Evolutionary conservation across 2,888 invertebrate species (phyloP), one percentile per base, ranked within the genome.

Genomic region (Acronicta aceris): DNA sequence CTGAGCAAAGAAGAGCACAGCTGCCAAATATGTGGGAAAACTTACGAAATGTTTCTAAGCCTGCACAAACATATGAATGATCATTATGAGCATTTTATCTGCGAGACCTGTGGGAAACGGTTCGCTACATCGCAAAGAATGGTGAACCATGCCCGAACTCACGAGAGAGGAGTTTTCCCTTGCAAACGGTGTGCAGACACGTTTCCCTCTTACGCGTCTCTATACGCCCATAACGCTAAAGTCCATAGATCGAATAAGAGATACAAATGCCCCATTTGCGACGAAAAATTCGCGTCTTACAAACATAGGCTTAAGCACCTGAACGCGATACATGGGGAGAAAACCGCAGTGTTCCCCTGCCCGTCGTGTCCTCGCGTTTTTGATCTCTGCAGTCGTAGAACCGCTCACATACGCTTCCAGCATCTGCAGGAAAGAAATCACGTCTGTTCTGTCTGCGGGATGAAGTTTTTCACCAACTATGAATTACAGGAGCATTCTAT

Each of bases 381-480:
- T 55, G 93, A 93, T 45, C 74, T 93, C 2, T 93, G 93, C 76
- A 94, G 94, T 58, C 81, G 89, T 0, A 78, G 94, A 8, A 94
- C 93, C 0, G 89, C 92, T 0, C 95, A 95, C 58, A 89, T 94
- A 16, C 82, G 89, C 5, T 91, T 89, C 41, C 92, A 88, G 77
- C 95, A 91, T 74, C 81, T 89, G 53, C 95, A 89, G 79, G 95
- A 90, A 74, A 86, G 89, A 60, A 95, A 92, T 40, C 95, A 95
- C 62, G 83, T 94, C 0, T 95, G 95, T 70, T 81, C 90, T 0
- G 87, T 92, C 2, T 95, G 95, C 48, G 91, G 93, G 0, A 95
- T 94, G 88, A 94, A 95, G 74, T 95, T 95, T 70, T 95, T 95
- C 63, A 93, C 94, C 0, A 95, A 95, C 53, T 95, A 95, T 54